Conservation (phyloP, 1,140 invertebrate genomes). For the Heliconius hermathena region DNA sequence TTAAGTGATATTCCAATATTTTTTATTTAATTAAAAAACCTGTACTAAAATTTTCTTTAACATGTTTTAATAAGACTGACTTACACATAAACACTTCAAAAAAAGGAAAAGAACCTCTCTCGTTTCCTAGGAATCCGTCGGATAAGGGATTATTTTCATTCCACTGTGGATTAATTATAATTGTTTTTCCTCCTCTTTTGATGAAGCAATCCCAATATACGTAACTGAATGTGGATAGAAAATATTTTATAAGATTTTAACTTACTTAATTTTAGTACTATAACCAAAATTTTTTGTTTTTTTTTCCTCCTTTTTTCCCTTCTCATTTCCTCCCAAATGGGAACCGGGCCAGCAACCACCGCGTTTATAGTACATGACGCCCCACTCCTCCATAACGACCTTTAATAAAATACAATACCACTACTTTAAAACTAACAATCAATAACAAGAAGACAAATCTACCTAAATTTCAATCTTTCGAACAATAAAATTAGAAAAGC, state of each 20-base stretch:
- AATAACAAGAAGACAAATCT: background rate
- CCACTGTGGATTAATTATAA: slow-evolving; percentile 2
- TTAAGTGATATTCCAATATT: too few species aligned
- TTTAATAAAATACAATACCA: too few species aligned
- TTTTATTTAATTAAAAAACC: too few species aligned
- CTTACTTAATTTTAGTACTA: background rate
- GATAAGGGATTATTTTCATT: background rate
- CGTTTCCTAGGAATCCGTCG: background rate
- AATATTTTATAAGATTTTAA: background rate
- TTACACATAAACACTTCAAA: background rate
- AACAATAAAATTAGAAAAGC: slow-evolving; percentile 30
- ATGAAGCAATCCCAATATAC: background rate
- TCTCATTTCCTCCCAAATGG: too few species aligned
- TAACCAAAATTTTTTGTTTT: too few species aligned
- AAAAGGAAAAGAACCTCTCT: background rate
- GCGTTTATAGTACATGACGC: too few species aligned
- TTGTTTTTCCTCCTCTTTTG: slow-evolving; percentile 4
- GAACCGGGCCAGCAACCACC: too few species aligned
- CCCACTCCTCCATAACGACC: too few species aligned
- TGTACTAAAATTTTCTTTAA: background rate
- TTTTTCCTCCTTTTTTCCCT: too few species aligned
- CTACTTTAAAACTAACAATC: background rate
- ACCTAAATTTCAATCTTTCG: slow-evolving; percentile 3
- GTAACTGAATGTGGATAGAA: background rate
- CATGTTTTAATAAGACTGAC: background rate